phyloP scores from a whole-genome alignment of 2,113 vertebrate species.

The Podarcis raffonei region DNA sequence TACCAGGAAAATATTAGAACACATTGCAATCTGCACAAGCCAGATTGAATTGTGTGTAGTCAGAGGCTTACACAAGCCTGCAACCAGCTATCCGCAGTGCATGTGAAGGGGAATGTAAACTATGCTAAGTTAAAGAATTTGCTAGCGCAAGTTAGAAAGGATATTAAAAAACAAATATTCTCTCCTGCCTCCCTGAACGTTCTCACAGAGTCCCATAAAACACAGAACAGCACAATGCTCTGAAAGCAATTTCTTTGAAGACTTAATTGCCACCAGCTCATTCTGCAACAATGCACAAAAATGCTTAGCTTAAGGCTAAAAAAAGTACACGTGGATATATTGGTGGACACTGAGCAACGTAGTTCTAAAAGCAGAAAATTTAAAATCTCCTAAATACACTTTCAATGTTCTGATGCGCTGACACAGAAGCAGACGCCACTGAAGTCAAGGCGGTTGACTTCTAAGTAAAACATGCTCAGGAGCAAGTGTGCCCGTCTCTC shows the following conservation, averaged over 20 bases:
- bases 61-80: no score
- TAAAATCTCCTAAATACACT: neutral
- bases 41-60: no score
- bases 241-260: neutral
- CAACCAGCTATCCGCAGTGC: no score
- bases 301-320: neutral
- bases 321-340: neutral
- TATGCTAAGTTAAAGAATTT: no score
- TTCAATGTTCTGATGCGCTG: neutral
- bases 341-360: neutral
- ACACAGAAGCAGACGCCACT: neutral
- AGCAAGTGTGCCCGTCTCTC: neutral
- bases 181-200: no score
- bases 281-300: no score
- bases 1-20: no score
- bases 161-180: no score
- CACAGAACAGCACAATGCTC: neutral
- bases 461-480: neutral
- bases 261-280: neutral
- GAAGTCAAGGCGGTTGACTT: neutral
- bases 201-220: neutral
- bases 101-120: no score
- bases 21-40: no score
- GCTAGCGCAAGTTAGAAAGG: no score
- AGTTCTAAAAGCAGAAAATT: no score